These are phyloP conservation scores for Ardeotis arabs DNA, from an alignment of 2,113 vertebrate species.

Conservation along the genomic window DNA sequence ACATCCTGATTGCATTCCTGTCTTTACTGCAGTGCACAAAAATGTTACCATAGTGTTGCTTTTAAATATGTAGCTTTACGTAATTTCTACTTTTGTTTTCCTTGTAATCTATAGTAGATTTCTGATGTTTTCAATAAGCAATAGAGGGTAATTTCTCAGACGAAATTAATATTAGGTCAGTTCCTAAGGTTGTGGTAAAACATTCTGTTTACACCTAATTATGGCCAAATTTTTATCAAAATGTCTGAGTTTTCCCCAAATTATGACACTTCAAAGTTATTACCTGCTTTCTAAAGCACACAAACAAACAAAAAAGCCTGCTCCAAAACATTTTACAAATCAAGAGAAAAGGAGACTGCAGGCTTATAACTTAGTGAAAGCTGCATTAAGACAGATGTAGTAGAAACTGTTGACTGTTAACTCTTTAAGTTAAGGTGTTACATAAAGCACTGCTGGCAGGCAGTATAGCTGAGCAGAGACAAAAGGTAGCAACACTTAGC, in stretches of 20 bases:
- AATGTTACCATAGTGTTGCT: neutral
- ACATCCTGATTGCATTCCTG: neutral
- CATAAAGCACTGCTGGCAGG: neutral
- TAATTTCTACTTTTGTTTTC: neutral
- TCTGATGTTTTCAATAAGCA: neutral
- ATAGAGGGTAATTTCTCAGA: neutral
- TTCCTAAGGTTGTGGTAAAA: neutral
- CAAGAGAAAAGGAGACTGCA: neutral
- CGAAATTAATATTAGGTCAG: neutral
- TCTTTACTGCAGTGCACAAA: neutral
- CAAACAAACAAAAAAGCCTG: neutral
- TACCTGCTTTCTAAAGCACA: neutral
- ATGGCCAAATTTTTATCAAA: neutral
- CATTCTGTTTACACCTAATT: neutral
- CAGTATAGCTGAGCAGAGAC: neutral
- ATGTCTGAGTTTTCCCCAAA: neutral
- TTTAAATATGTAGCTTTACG: neutral
- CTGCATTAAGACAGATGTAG: neutral
- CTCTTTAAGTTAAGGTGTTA: neutral
- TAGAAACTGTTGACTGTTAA: neutral
- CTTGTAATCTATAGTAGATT: neutral
- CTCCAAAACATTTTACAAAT: neutral
- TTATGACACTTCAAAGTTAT: neutral
- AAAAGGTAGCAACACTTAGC: neutral
- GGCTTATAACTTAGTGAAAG: neutral